Base-by-base conservation (phyloP, 2,113 vertebrate genomes). In the Etheostoma spectabile region DNA sequence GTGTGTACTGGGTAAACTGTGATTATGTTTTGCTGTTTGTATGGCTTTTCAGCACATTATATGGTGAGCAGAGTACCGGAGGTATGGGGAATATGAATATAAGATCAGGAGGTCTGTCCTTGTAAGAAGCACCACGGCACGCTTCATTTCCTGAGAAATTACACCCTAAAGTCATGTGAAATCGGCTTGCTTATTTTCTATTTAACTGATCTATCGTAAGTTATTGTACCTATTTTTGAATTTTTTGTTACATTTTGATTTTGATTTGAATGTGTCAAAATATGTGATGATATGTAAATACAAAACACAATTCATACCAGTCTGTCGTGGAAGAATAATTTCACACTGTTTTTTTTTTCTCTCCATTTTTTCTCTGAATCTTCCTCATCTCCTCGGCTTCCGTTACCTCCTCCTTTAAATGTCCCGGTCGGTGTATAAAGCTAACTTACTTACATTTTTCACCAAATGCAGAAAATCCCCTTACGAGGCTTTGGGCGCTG, bases 401-500 rank as follows among this genome's bases (percentile, higher is more conserved):
- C 38, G 65, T 73, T 15, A 8, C 35, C 19, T 62, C 45, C 1
- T 67, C 22, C 56, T 56, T 12, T 62, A 57, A 81, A 81, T 35
- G 11, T 22, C 52, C 33, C 35, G 15, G 51, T 74, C 69, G 13
- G 62, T 70, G 15, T 38, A 61, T 55, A n/a, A 12, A 60, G 33
- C 57, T 52, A 46, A 77, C 80, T 56, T 38, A 24, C 70, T 83
- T 76, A 68, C 1, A 27, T 80, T 65, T 77, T 78, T 77, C 73
- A 57, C 74, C 74, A 59, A 79, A 86, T 66, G 74, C 35, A 64
- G 67, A 76, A 90, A 87, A 82, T 75, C 82, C 76, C 70, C 52
- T 74, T 74, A 87, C 78, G 86, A 87, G 64, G 78, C 71, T 90
- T 88, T 74, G 83, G 78, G 78, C 38, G 1, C 69, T 78, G 76